Percentiles rank a stretch among this genome's conserved stretches.
These are phyloP conservation scores for Clistopyga incitator DNA, from an alignment of 2,888 invertebrate genomes.

Conservation along the genomic window DNA sequence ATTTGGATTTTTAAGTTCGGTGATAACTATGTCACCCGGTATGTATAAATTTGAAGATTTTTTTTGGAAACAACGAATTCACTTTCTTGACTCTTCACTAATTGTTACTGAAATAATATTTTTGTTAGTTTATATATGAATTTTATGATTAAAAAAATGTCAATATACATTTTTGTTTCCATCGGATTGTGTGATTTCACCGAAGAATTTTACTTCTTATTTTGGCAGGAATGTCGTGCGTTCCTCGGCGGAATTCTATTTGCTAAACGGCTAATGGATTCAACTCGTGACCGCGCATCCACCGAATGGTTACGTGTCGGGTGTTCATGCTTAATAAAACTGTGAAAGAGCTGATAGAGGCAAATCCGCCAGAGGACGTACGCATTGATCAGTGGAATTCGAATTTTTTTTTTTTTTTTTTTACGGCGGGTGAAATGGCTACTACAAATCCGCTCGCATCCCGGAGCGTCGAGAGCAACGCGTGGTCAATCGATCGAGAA, in stretches of 20 bases:
- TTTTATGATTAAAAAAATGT: neutral
- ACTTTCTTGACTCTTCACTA: too few relatives aligned
- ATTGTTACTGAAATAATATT: too few relatives aligned
- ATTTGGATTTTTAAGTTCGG: neutral
- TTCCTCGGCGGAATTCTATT: conserved; percentile 13
- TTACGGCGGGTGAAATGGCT: conserved; percentile 38
- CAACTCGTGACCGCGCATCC: conserved; percentile 10
- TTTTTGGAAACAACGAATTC: neutral
- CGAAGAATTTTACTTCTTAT: neutral
- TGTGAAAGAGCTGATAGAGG: neutral
- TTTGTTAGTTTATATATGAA: too few relatives aligned
- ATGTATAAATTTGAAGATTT: neutral
- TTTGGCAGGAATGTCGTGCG: neutral
- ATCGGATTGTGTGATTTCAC: neutral
- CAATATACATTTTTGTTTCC: neutral
- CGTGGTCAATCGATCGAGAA: conserved; percentile 6
- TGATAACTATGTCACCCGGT: neutral
- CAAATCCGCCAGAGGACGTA: neutral
- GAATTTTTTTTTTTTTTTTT: conserved; percentile 46
- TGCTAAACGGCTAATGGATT: conserved; percentile 14
- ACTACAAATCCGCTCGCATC: conserved; percentile 1
- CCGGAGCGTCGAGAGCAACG: conserved; percentile 3
- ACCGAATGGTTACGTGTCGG: conserved; percentile 17
- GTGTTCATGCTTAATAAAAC: conserved; percentile 5
- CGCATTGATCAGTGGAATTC: conserved; percentile 19